phyloP scores from a whole-genome alignment of 2,113 vertebrate species.

The Paralichthys olivaceus region DNA sequence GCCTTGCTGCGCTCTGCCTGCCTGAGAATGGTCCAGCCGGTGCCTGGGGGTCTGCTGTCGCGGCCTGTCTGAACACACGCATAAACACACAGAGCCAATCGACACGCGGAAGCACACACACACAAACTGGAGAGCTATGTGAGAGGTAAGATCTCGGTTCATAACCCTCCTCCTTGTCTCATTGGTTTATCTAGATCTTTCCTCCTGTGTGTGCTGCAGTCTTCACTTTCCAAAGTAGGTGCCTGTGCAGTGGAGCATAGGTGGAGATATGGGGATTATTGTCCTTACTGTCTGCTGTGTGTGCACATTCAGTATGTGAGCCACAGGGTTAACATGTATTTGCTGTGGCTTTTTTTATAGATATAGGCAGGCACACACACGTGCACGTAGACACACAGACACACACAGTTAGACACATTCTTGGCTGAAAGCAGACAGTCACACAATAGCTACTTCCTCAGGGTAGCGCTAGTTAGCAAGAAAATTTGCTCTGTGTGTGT shows the following conservation, averaged over 20 bases:
- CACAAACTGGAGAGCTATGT: slow-evolving; percentile 79
- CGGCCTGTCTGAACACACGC: slow-evolving; percentile 83
- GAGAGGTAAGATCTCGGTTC: slow-evolving; percentile 82
- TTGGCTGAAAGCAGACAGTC: slow-evolving; percentile 67
- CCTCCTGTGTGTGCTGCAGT: slow-evolving; percentile 67
- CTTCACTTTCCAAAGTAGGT: slow-evolving; percentile 70
- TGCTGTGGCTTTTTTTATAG: slow-evolving; percentile 68
- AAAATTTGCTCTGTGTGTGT: slow-evolving; percentile 52
- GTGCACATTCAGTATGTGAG: slow-evolving; percentile 34
- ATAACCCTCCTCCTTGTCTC: slow-evolving; percentile 62
- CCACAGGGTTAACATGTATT: slow-evolving; percentile 65
- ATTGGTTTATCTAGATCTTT: slow-evolving; percentile 71
- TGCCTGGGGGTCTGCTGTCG: slow-evolving; percentile 85
- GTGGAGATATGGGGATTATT: slow-evolving; percentile 52
- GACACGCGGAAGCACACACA: slow-evolving; percentile 67
- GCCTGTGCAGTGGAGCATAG: slow-evolving; percentile 44
- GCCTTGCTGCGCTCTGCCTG: slow-evolving; percentile 73
- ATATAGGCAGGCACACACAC: slow-evolving; percentile 27
- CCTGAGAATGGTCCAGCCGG: slow-evolving; percentile 86
- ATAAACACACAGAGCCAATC: slow-evolving; percentile 62
- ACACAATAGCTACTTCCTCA: slow-evolving; percentile 76
- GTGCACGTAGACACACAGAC: slow-evolving; percentile 18
- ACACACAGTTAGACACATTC: slow-evolving; percentile 60
- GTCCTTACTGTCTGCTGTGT: slow-evolving; percentile 46
- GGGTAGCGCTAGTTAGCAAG: slow-evolving; percentile 71